phyloP scores from a whole-genome alignment of 2,888 invertebrate genomes.

The Penaeus monodon region DNA sequence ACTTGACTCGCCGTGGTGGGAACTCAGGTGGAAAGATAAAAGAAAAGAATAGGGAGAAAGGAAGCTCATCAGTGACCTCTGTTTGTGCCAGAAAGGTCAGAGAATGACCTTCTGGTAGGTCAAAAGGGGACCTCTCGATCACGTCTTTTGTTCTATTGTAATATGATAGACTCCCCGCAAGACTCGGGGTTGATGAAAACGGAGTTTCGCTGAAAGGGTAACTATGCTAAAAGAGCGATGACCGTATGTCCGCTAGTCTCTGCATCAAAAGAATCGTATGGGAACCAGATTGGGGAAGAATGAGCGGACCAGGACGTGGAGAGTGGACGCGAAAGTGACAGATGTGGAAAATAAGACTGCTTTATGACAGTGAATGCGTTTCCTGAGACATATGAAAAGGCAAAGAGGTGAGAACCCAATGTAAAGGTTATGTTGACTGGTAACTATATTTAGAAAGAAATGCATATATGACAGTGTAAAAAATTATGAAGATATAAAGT shows the following conservation, averaged over 20 bases:
- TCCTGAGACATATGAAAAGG: too few species aligned
- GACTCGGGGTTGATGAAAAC: constrained; percentile 20
- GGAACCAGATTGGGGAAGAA: constrained; percentile 10
- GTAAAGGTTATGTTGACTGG: too few species aligned
- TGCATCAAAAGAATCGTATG: background rate
- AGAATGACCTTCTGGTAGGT: constrained; percentile 22
- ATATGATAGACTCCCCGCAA: constrained; percentile 26
- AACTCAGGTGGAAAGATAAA: constrained; percentile 27
- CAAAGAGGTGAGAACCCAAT: too few species aligned
- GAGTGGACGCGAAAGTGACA: too few species aligned
- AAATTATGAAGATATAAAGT: too few species aligned
- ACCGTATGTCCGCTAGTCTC: background rate
- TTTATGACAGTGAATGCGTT: too few species aligned
- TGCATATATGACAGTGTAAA: too few species aligned
- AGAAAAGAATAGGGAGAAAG: constrained; percentile 28
- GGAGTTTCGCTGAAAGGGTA: constrained; percentile 10
- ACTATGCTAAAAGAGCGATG: constrained; percentile 17
- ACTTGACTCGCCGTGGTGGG: background rate
- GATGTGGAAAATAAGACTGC: too few species aligned
- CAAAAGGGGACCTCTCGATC: background rate
- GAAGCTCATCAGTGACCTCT: constrained; percentile 28
- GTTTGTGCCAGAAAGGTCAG: constrained; percentile 31
- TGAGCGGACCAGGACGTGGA: too few species aligned
- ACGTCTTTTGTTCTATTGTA: constrained; percentile 10
- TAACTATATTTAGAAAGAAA: too few species aligned